phyloP scores from a whole-genome alignment of 1,140 invertebrate species.

The Calliphora vicina region DNA sequence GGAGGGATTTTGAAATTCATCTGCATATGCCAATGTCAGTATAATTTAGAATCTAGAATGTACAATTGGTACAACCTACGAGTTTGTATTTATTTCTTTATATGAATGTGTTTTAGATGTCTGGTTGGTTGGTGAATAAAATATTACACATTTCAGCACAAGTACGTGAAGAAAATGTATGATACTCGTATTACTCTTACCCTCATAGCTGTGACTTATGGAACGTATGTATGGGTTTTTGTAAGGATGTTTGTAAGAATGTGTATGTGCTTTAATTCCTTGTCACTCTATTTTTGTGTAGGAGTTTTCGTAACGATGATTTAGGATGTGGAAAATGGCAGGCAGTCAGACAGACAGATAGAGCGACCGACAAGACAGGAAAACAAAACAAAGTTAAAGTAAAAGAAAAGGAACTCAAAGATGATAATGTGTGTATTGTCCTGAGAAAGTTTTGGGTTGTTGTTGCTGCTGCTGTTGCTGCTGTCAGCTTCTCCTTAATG shows the following conservation, averaged over 20 bases:
- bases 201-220: too few relatives aligned
- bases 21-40: too few relatives aligned
- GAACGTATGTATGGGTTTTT: too few relatives aligned
- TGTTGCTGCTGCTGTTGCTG: background rate
- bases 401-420: background rate
- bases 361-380: too few relatives aligned
- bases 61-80: too few relatives aligned
- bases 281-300: background rate
- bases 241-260: too few relatives aligned
- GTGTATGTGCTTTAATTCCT: background rate
- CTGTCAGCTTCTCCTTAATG: background rate
- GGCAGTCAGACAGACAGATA: too few relatives aligned
- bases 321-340: conserved; percentile 13
- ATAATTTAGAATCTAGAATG: too few relatives aligned
- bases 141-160: conserved; percentile 13
- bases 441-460: background rate
- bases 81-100: too few relatives aligned
- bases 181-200: background rate
- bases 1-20: background rate
- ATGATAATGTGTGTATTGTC: background rate
- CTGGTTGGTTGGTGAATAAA: background rate
- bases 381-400: background rate
- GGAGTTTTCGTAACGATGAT: background rate
- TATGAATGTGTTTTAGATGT: background rate
- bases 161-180: background rate